A percentile compares a stretch with the other conserved stretches of the same genome.
These are phyloP conservation scores for Teleiodes luculella DNA, from an alignment of 2,888 invertebrate species.

Conservation along the genomic window DNA sequence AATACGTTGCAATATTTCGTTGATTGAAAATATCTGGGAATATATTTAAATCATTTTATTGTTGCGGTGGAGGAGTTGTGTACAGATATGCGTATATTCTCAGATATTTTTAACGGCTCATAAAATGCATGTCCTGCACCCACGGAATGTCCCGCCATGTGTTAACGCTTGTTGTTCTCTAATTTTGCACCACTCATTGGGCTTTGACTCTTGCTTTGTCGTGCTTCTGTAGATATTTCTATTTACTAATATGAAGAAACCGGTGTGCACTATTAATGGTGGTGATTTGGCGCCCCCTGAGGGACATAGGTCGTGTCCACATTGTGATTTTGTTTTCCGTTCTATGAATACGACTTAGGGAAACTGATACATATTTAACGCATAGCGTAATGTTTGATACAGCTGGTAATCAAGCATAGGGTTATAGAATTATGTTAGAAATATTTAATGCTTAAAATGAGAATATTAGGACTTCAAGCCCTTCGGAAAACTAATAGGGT, in stretches of 20 bases:
- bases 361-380: not conserved
- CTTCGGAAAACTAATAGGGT: no score
- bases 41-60: not conserved
- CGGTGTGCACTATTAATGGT: slow-evolving; percentile 57
- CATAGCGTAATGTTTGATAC: not conserved
- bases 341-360: slow-evolving; percentile 4
- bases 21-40: slow-evolving; percentile 21
- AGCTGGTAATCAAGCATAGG: not conserved
- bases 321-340: slow-evolving; percentile 4
- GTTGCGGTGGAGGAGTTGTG: not conserved
- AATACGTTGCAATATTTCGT: slow-evolving; percentile 9
- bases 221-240: slow-evolving; percentile 50
- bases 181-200: slow-evolving; percentile 52
- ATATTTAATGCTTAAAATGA: no score
- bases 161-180: slow-evolving; percentile 51
- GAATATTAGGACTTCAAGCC: no score
- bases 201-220: slow-evolving; percentile 52
- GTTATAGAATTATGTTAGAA: not conserved
- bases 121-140: slow-evolving; percentile 40
- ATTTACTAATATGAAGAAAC: slow-evolving; percentile 61
- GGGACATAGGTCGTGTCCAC: slow-evolving; percentile 58
- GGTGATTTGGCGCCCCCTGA: slow-evolving; percentile 74
- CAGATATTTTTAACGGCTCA: slow-evolving; percentile 30
- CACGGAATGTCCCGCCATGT: slow-evolving; percentile 49
- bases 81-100: slow-evolving; percentile 14